Evolutionary conservation across 2,888 invertebrate species (phyloP).

Genomic region (Dynastes maya): DNA sequence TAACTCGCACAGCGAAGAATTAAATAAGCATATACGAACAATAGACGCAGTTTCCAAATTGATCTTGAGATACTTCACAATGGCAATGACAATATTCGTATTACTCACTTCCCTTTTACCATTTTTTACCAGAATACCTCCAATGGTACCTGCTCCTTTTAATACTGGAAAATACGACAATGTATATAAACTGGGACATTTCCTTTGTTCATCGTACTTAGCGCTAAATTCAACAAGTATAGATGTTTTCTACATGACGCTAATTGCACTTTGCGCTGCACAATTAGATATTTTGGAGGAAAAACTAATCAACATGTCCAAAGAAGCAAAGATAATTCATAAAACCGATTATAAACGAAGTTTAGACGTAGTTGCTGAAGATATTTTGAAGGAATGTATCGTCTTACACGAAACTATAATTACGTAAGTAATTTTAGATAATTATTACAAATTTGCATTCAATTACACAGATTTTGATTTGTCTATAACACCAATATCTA

Average conservation of each 20-base stretch:
- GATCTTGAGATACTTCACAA: conserved; percentile 9
- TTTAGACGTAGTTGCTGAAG: background rate
- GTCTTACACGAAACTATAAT: conserved; percentile 38
- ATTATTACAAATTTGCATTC: background rate
- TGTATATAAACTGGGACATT: conserved; percentile 38
- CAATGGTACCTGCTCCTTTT: conserved; percentile 41
- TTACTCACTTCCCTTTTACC: conserved; percentile 33
- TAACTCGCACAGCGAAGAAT: conserved; percentile 32
- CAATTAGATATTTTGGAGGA: conserved; percentile 46
- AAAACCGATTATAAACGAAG: background rate
- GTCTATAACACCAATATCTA: too few species aligned
- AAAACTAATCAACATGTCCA: conserved; percentile 21
- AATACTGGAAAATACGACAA: conserved; percentile 35
- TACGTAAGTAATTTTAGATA: conserved; percentile 21
- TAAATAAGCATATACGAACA: conserved; percentile 32
- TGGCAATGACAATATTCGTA: background rate
- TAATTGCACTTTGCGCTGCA: conserved; percentile 39
- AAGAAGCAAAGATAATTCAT: conserved; percentile 9
- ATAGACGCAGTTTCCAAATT: conserved; percentile 23
- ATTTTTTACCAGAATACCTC: conserved; percentile 25
- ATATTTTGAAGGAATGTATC: conserved; percentile 44
- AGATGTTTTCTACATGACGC: conserved; percentile 36
- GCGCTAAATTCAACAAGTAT: conserved; percentile 21
- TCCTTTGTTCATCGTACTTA: conserved; percentile 1
- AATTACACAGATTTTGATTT: too few species aligned